Evolutionary conservation across 2,113 vertebrate genomes (phyloP), one percentile per base, ranked within the genome.

Genomic region (Notechis scutatus): DNA sequence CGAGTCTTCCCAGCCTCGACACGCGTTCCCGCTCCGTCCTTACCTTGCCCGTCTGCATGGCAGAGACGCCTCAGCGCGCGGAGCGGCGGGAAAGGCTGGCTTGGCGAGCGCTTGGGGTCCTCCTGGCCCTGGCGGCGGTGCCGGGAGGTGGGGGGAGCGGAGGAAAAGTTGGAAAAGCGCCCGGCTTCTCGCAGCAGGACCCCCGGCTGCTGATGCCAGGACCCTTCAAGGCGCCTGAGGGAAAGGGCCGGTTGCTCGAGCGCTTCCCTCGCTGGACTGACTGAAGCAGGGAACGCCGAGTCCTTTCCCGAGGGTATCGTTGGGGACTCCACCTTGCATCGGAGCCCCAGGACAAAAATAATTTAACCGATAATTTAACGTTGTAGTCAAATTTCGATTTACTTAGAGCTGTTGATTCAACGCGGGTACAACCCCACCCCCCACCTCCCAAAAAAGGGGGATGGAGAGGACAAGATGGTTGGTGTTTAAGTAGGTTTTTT

Each of bases 31-130:
- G 10, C 3, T 15, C 56, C 26, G 26, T 7, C 50, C 91, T 95
- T 94, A 96, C 96, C 96, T 92, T 91, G 92, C 90, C 93, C 64
- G 61, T 87, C 93, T 90, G 94, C 96, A 96, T 96, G 81, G 91
- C 89, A 54, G 5, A 3, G 90, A 12, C 34, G 47, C 81, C 45
- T 29, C 29, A 9, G n/a, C 85, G 10, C 64, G 47, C 69, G 55
- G 55, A 39, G 81, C n/a, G 69, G 34, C 18, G 34, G 20, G 34
- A 42, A 42, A 8, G 18, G 7, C 74, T 42, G 74, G 74, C 34
- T 42, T 9, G 74, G 34, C 34, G 34, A 81, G 18, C 91, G 90
- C 91, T 92, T 61, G 91, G 7, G 88, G 95, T 92, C 93, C 94
- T 93, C 92, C 92, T 91, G 92, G 69, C 94, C 94, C 88, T 34